Evolutionary conservation across 2,113 vertebrate species (phyloP), one percentile per base, ranked within the genome.

Genomic region (Elgaria multicarinata): DNA sequence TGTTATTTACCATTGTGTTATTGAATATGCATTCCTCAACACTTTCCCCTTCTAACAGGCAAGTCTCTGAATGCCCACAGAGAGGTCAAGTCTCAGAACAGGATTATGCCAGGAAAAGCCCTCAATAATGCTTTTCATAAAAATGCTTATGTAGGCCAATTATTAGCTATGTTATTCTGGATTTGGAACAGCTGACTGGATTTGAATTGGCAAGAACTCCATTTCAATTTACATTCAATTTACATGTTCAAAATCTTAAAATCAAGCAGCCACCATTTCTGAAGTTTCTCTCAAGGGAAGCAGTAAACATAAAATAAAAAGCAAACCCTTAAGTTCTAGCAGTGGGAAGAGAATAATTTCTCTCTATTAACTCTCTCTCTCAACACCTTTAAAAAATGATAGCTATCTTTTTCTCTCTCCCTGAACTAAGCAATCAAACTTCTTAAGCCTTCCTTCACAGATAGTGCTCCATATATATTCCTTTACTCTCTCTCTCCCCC

Each of bases 221-320:
- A 85, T 90, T 91, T 95, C 71, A 92, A 93, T 46, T 95, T n/a
- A 58, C 71, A 94, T 50, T 91, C 79, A 92, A 94, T 92, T 62
- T 87, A 93, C 64, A 92, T 83, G 80, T 50, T 85, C 85, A 80
- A 53, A 86, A 90, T 50, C 76, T 90, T 91, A 93, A 90, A 93
- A 81, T 91, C 89, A 93, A 94, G 13, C 84, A 86, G 90, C 90
- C 44, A 83, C 46, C 83, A 92, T 95, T 95, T 91, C 90, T 92
- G 85, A 91, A 12, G 3, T 84, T 94, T 92, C 85, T 91, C 91
- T 90, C 91, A 44, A 93, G 89, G 39, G 88, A 88, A 94, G 88
- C 67, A 88, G 62, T 44, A 90, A 86, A 92, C 31, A 83, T 31
- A 44, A 72, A 78, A 36, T 46, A 89, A 4, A 10, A 89, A 89